Evolutionary conservation across 2,113 vertebrate genomes (phyloP).

Genomic region (Tretioscincus oriximinensis): DNA sequence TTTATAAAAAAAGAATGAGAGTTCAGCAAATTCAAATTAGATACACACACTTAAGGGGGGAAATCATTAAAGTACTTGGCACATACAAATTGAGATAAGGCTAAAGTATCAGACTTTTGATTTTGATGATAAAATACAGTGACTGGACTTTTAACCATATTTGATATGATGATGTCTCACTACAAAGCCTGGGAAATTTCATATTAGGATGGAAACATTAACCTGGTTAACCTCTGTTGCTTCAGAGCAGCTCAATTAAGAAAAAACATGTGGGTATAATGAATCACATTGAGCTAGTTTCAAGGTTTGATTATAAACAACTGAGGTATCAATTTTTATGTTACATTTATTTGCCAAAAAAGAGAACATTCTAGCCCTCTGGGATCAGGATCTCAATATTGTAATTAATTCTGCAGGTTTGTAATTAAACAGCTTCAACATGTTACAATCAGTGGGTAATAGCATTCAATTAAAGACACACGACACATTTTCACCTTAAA

Average conservation of each 20-base stretch:
- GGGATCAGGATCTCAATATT: constrained; percentile 67
- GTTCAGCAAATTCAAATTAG: neutral
- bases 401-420: constrained; percentile 79
- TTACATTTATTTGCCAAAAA: constrained; percentile 75
- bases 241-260: constrained; percentile 60
- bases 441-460: constrained; percentile 76
- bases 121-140: neutral
- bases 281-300: constrained; percentile 66
- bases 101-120: neutral
- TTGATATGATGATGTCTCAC: constrained; percentile 12
- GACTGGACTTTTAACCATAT: neutral
- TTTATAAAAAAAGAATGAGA: constrained; percentile 6
- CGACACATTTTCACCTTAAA: constrained; percentile 79
- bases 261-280: constrained; percentile 54
- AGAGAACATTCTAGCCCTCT: constrained; percentile 63
- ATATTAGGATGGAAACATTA: constrained; percentile 22
- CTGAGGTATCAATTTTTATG: constrained; percentile 71
- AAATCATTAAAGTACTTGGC: neutral
- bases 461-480: constrained; percentile 80
- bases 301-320: constrained; percentile 67
- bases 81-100: neutral
- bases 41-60: rapidly evolving
- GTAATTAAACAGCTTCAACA: constrained; percentile 78
- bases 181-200: constrained; percentile 36
- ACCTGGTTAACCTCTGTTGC: constrained; percentile 45